Percentiles rank a stretch among this genome's conserved stretches.
phyloP scores from a whole-genome alignment of 92 coral and sea anemone species.

The Epizoanthus scotinus region DNA sequence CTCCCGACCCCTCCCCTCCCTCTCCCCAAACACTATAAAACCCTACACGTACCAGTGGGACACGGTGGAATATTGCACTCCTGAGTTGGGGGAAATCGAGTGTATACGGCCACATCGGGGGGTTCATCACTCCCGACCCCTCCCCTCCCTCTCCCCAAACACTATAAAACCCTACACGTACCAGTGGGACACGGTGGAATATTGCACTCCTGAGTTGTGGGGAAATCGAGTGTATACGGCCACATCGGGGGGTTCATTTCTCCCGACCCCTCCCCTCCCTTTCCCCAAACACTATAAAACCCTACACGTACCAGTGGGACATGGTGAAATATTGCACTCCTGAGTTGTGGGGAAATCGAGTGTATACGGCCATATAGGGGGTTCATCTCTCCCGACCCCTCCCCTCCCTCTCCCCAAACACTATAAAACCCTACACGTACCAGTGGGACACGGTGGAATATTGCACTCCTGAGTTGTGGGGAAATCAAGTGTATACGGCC shows the following conservation, averaged over 20 bases:
- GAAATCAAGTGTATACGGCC: slow-evolving; percentile 96
- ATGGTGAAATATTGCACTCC: slow-evolving; percentile 85
- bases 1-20: not conserved
- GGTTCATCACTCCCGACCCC: not conserved
- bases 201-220: slow-evolving; percentile 72
- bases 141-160: not conserved
- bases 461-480: slow-evolving; percentile 73
- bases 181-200: slow-evolving; percentile 95
- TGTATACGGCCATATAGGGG: slow-evolving; percentile 95
- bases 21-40: not conserved
- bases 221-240: slow-evolving; percentile 92
- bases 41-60: slow-evolving; percentile 70
- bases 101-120: slow-evolving; percentile 94
- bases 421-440: slow-evolving; percentile 44
- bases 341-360: slow-evolving; percentile 76
- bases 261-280: not conserved
- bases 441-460: slow-evolving; percentile 91
- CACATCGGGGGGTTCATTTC: slow-evolving; percentile 80
- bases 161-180: slow-evolving; percentile 23
- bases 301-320: slow-evolving; percentile 76
- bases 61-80: slow-evolving; percentile 91
- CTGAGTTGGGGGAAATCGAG: slow-evolving; percentile 75
- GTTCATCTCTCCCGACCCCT: not conserved
- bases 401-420: not conserved
- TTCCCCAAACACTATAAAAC: not conserved